Evolutionary conservation across 2,113 vertebrate species (phyloP).

Genomic region (Carettochelys insculpta): DNA sequence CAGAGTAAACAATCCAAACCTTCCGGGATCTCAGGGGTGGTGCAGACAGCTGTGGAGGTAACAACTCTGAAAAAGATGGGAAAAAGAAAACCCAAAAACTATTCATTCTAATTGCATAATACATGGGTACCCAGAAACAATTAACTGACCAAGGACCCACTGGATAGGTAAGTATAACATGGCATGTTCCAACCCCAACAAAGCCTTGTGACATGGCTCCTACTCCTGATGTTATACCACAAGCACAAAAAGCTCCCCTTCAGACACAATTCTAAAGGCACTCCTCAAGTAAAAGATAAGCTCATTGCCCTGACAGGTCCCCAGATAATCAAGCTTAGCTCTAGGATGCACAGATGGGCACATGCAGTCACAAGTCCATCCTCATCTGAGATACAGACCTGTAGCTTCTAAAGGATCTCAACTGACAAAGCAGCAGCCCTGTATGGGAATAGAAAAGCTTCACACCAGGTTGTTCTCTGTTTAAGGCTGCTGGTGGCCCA

Average conservation of each 20-base stretch:
- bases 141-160: not conserved
- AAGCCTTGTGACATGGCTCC: not conserved
- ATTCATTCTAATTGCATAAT: not conserved
- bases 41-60: not conserved
- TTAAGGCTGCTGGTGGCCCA: not conserved
- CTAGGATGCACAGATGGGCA: not conserved
- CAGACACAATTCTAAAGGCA: not conserved
- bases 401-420: not conserved
- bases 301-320: not conserved
- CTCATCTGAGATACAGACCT: not conserved
- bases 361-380: not conserved
- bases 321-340: not conserved
- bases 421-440: not conserved
- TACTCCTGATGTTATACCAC: not conserved
- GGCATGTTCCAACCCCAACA: not conserved
- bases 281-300: not conserved
- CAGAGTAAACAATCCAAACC: constrained; percentile 91
- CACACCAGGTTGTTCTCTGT: not conserved
- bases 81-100: not conserved
- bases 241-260: not conserved
- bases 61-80: not conserved
- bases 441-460: not conserved
- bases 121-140: not conserved
- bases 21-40: constrained; percentile 72
- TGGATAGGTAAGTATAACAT: not conserved